phyloP scores from a whole-genome alignment of 2,113 vertebrate species.

The Pedetes capensis region DNA sequence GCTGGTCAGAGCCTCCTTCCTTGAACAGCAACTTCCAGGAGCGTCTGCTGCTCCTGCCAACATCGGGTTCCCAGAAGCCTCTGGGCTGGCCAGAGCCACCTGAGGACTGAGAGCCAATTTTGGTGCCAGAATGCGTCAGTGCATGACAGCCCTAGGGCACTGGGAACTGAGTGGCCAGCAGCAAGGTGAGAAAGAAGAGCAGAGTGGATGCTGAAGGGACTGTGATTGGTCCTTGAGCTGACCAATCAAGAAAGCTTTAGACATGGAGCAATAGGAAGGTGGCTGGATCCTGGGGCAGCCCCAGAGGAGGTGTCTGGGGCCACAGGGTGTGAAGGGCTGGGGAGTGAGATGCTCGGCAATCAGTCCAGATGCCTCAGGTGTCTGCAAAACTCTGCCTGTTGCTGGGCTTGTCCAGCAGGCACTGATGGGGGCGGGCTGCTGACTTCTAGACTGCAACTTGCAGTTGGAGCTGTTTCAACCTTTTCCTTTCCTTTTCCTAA shows the following conservation, averaged over 20 bases:
- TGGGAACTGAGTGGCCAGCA: background rate
- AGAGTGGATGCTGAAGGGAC: background rate
- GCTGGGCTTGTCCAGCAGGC: background rate
- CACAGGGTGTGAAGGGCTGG: background rate
- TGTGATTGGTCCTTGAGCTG: background rate
- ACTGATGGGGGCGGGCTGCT: too few relatives aligned
- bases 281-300: background rate
- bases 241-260: background rate
- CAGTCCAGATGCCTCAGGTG: background rate
- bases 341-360: background rate
- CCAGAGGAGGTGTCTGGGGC: too few relatives aligned
- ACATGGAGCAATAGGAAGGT: too few relatives aligned
- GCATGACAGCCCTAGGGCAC: background rate
- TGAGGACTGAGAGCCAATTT: background rate
- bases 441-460: background rate
- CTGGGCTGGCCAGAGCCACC: background rate
- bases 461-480: rapidly evolving
- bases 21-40: background rate
- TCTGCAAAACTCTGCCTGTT: background rate
- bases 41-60: background rate
- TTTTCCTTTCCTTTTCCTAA: background rate
- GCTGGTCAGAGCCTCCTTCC: background rate
- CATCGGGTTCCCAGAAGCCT: background rate
- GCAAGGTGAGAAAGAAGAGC: rapidly evolving
- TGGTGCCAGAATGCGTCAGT: background rate